A percentile compares a stretch with the other conserved stretches of the same genome.
phyloP scores from a whole-genome alignment of 1,140 invertebrate species.

The Diorhabda sublineata region DNA sequence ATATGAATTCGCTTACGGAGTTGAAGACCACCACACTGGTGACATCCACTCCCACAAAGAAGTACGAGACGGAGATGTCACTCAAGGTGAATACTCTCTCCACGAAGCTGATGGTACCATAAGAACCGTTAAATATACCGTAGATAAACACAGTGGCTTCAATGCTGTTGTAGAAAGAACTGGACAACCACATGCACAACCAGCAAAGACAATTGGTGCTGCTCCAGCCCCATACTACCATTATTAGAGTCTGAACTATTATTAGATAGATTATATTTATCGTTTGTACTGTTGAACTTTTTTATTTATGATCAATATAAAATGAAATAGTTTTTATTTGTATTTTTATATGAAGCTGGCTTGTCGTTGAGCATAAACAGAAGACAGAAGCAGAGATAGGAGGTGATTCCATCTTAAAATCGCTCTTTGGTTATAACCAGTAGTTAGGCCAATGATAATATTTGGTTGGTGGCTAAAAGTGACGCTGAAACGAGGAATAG shows the following conservation, averaged over 20 bases:
- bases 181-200: constrained; percentile 27
- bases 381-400: too few species aligned
- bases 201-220: background rate
- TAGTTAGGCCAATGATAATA: too few species aligned
- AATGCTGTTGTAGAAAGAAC: constrained; percentile 35
- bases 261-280: background rate
- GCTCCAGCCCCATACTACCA: constrained; percentile 16
- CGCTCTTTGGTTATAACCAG: too few species aligned
- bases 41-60: constrained; percentile 37
- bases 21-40: constrained; percentile 52
- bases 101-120: constrained; percentile 54
- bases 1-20: constrained; percentile 35
- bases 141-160: constrained; percentile 50
- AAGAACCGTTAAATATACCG: constrained; percentile 53
- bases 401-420: too few species aligned
- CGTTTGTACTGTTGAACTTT: background rate
- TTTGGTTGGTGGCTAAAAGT: too few species aligned
- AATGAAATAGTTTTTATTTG: too few species aligned
- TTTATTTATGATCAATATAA: too few species aligned
- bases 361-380: too few species aligned
- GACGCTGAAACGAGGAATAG: too few species aligned
- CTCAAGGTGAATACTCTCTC: constrained; percentile 39
- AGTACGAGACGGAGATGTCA: constrained; percentile 31
- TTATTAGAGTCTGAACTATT: constrained; percentile 4
- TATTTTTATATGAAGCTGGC: too few species aligned